Evolutionary conservation across 2,888 invertebrate genomes (phyloP).

Genomic region (Rhyacophila evoluta): DNA sequence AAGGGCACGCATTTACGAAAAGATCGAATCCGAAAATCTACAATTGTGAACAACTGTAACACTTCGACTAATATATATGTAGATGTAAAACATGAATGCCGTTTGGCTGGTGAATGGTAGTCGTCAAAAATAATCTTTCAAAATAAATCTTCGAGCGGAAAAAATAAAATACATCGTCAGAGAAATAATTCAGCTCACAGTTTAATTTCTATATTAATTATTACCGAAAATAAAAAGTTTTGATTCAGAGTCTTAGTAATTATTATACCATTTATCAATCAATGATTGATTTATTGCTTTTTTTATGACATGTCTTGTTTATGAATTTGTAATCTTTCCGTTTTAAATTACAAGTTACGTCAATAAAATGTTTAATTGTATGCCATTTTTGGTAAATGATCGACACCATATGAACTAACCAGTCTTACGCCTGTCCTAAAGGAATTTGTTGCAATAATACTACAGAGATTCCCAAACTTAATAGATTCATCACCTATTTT

Average conservation of each 20-base stretch:
- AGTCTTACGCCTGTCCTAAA: background rate
- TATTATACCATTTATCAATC: background rate
- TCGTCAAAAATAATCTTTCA: no score
- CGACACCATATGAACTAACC: background rate
- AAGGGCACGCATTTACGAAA: no score
- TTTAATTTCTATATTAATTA: background rate
- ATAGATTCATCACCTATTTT: no score
- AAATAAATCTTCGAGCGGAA: no score
- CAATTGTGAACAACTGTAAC: no score
- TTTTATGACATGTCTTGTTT: background rate
- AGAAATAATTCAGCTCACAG: background rate
- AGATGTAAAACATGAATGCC: no score
- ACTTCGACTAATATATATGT: no score
- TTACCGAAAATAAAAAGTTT: background rate
- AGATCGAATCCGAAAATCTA: no score
- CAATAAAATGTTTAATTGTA: constrained; percentile 8
- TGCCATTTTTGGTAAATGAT: constrained; percentile 12
- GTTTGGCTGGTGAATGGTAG: no score
- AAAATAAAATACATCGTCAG: no score
- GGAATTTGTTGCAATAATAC: no score
- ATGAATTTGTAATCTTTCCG: background rate
- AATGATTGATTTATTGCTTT: background rate
- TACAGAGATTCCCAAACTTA: no score
- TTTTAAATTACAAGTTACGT: constrained; percentile 3
- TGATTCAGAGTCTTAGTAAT: background rate